A percentile compares a stretch with the other conserved stretches of the same genome.
Evolutionary conservation across 2,888 invertebrate species (phyloP).

Genomic region (Mythimna lalbum): DNA sequence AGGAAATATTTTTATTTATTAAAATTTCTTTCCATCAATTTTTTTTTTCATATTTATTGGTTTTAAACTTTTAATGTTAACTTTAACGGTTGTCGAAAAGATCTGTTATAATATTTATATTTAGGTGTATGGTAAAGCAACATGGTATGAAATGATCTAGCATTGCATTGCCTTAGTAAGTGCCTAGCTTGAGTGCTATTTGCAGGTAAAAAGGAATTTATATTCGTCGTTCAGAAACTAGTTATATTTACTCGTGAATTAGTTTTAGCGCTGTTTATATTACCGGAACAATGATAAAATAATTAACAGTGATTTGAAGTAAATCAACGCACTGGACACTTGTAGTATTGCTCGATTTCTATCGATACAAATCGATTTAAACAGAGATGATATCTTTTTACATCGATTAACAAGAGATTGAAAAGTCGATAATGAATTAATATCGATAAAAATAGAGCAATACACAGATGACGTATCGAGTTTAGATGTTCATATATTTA

Average conservation of each 20-base stretch:
- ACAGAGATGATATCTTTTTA: slow-evolving; percentile 5
- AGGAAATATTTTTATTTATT: slow-evolving; percentile 49
- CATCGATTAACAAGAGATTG: slow-evolving; percentile 15
- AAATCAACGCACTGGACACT: slow-evolving; percentile 15
- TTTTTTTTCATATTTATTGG: slow-evolving; percentile 46
- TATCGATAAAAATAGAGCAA: slow-evolving; percentile 45
- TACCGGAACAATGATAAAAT: slow-evolving; percentile 41
- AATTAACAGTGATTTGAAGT: slow-evolving; percentile 26
- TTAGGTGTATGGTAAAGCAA: slow-evolving; percentile 67
- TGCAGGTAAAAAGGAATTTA: slow-evolving; percentile 24
- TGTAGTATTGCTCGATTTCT: slow-evolving; percentile 43
- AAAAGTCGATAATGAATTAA: background rate
- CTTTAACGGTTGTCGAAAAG: slow-evolving; percentile 61
- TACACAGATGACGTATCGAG: slow-evolving; percentile 20
- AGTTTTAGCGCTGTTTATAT: slow-evolving; percentile 40
- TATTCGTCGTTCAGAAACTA: slow-evolving; percentile 28
- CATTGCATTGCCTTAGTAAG: slow-evolving; percentile 64
- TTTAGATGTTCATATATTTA: slow-evolving; percentile 56
- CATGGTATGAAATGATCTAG: slow-evolving; percentile 56
- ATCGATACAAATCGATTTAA: slow-evolving; percentile 5
- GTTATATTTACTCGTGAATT: slow-evolving; percentile 36
- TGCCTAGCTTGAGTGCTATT: slow-evolving; percentile 54
- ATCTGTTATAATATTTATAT: slow-evolving; percentile 68
- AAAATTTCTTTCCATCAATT: slow-evolving; percentile 28
- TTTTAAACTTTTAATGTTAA: slow-evolving; percentile 38